Evolutionary conservation across 2,797 vertebrate genomes (phyloP).

Genomic region (Odontamblyopus lacepedii): DNA sequence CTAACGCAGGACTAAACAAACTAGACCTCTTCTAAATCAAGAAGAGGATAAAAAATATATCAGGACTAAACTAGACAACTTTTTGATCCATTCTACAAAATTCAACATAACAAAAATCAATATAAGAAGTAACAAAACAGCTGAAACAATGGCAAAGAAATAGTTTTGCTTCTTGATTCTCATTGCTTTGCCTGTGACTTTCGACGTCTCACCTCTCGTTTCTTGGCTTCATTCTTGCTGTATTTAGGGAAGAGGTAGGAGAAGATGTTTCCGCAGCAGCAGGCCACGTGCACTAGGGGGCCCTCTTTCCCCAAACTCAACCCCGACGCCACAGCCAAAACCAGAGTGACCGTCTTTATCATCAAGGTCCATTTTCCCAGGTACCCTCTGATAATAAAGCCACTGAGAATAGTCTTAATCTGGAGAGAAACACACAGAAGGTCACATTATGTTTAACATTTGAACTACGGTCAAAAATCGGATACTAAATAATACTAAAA

Average conservation of each 20-base stretch:
- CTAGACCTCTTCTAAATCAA: no score
- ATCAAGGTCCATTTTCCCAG: constrained; percentile 98
- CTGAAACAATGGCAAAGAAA: no score
- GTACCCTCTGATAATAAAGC: constrained; percentile 98
- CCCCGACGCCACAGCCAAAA: constrained; percentile 95
- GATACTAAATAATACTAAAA: no score
- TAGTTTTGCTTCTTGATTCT: no score
- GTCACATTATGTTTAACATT: neutral
- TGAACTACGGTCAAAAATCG: no score
- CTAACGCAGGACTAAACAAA: no score
- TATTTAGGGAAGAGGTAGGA: constrained; percentile 99
- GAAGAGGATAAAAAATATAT: no score
- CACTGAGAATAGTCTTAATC: constrained; percentile 99
- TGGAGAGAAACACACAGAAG: constrained; percentile 45
- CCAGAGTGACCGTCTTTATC: constrained; percentile 98
- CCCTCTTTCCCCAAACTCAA: constrained; percentile 98
- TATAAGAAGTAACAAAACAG: no score
- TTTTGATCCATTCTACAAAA: no score
- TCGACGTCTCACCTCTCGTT: constrained; percentile 86
- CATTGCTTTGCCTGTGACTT: no score
- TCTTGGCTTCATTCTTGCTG: constrained; percentile 99
- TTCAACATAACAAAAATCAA: no score
- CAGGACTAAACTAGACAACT: no score
- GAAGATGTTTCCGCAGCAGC: constrained; percentile 99
- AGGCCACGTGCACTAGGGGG: constrained; percentile 96